These are phyloP conservation scores for Carassius carassius DNA, from an alignment of 2,113 vertebrate species.

Conservation along the genomic window DNA sequence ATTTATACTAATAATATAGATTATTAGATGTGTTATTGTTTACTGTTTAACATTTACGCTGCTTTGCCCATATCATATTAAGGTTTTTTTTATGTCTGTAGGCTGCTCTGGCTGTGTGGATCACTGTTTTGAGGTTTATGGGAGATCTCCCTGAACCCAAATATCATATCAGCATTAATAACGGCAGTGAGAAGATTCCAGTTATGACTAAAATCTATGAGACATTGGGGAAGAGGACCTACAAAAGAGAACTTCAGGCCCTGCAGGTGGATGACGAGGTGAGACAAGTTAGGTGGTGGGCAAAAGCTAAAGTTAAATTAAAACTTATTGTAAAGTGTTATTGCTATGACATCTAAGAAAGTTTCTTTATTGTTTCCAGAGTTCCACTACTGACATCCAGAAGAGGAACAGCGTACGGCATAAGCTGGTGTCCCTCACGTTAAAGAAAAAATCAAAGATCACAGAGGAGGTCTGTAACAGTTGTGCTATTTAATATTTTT, in stretches of 20 bases:
- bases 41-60: background rate
- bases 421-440: slow-evolving; percentile 87
- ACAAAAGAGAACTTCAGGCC: slow-evolving; percentile 91
- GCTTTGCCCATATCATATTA: background rate
- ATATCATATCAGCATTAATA: slow-evolving; percentile 94
- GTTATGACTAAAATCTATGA: slow-evolving; percentile 99
- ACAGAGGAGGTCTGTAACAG: slow-evolving; percentile 87
- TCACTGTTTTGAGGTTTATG: slow-evolving; percentile 96
- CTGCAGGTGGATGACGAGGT: slow-evolving; percentile 95
- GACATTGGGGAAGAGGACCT: slow-evolving; percentile 94
- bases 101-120: slow-evolving; percentile 96
- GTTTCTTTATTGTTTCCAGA: slow-evolving; percentile 67
- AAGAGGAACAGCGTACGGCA: slow-evolving; percentile 93
- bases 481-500: too few relatives aligned
- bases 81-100: slow-evolving; percentile 53
- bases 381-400: slow-evolving; percentile 79
- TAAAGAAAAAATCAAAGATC: slow-evolving; percentile 98
- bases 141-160: slow-evolving; percentile 95
- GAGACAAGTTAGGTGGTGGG: slow-evolving; percentile 46
- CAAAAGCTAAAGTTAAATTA: too few relatives aligned
- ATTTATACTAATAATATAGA: background rate
- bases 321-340: too few relatives aligned
- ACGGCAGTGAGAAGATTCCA: slow-evolving; percentile 95
- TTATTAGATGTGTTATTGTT: background rate
- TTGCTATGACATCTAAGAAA: background rate